Evolutionary conservation across 2,113 vertebrate species (phyloP).

Genomic region (Paracyprichromis sp.): DNA sequence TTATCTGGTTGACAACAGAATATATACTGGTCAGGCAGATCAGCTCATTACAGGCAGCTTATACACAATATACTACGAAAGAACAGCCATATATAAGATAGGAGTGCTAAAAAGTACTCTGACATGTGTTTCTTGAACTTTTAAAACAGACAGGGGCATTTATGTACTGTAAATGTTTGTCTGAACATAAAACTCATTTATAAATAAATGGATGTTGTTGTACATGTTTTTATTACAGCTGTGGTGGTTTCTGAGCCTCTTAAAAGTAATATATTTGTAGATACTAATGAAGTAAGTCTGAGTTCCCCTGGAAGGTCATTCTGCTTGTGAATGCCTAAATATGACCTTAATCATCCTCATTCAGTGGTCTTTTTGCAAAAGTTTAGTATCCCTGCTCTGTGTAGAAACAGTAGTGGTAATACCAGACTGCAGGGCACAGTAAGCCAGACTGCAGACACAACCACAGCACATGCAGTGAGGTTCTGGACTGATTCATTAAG

Average conservation of each 20-base stretch:
- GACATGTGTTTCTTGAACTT: background rate
- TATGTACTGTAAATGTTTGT: background rate
- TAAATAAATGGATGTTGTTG: background rate
- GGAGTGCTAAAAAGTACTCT: background rate
- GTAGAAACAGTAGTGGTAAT: background rate
- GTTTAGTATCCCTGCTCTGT: background rate
- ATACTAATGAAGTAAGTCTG: background rate
- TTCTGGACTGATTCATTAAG: background rate
- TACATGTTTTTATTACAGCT: background rate
- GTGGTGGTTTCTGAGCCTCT: background rate
- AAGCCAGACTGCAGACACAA: background rate
- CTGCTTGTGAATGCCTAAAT: background rate
- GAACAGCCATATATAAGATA: rapidly evolving
- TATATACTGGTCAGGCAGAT: background rate
- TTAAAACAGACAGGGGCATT: background rate
- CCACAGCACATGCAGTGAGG: background rate
- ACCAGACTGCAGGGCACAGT: background rate
- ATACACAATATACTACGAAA: background rate
- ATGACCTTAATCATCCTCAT: background rate
- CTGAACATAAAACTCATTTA: background rate
- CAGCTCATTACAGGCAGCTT: background rate
- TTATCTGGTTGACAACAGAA: background rate
- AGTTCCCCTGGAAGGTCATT: background rate
- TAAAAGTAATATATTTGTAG: background rate
- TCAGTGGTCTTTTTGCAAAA: background rate